Percentiles rank a stretch among this genome's conserved stretches.
Evolutionary conservation across 2,113 vertebrate genomes (phyloP).

Genomic region (Myanophis thanlyinensis): DNA sequence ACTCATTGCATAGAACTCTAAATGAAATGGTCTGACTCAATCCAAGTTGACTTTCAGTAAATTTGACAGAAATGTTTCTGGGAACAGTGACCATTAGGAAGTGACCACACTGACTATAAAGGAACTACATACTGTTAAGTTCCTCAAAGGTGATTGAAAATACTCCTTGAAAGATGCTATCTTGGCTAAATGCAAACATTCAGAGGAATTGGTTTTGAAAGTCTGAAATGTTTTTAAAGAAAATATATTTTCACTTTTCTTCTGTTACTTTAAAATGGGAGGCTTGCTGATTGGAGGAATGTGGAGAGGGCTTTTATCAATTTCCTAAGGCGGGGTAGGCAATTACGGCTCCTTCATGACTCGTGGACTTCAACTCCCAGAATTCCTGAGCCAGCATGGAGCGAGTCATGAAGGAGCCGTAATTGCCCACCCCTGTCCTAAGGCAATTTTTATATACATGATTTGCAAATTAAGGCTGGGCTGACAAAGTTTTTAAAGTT

Average conservation of each 20-base stretch:
- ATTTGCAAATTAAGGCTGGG: not conserved
- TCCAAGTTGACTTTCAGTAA: not conserved
- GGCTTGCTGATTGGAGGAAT: not conserved
- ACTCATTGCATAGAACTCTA: not conserved
- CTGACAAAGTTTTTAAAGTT: not conserved
- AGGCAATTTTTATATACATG: not conserved
- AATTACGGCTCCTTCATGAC: too few species aligned
- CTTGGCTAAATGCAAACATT: not conserved
- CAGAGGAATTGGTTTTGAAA: not conserved
- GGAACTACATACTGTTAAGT: not conserved
- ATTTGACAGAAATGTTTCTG: not conserved
- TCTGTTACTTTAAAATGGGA: not conserved
- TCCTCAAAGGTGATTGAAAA: not conserved
- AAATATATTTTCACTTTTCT: not conserved
- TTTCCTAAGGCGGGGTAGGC: too few species aligned
- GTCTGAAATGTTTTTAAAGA: not conserved
- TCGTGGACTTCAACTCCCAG: too few species aligned
- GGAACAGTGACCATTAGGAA: not conserved
- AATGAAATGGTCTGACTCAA: not conserved
- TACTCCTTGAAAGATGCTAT: not conserved
- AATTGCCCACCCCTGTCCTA: too few species aligned
- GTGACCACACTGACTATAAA: not conserved
- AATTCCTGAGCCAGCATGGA: too few species aligned
- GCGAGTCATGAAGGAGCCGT: too few species aligned
- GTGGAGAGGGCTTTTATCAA: not conserved